Evolutionary conservation across 2,797 vertebrate species (phyloP).

Genomic region (Melanotaenia maccullochi): DNA sequence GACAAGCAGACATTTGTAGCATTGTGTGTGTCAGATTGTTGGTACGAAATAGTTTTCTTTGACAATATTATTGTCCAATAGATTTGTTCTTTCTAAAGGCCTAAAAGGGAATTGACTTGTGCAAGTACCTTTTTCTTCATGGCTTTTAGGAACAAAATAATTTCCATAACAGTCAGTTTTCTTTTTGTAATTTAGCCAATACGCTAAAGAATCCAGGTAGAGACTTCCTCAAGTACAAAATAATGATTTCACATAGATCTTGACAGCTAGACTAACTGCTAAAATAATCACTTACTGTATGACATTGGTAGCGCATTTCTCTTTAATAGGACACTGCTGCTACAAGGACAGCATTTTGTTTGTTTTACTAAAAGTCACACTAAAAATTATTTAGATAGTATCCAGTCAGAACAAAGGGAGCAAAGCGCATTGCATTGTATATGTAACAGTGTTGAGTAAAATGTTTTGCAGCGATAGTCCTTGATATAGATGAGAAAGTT

Average conservation of each 20-base stretch:
- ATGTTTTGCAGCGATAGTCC: background rate
- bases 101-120: slow-evolving; percentile 21
- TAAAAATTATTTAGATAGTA: background rate
- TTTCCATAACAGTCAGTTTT: slow-evolving; percentile 41
- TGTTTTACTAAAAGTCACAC: background rate
- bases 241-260: slow-evolving; percentile 10
- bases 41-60: slow-evolving; percentile 48
- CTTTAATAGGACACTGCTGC: background rate
- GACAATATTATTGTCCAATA: slow-evolving; percentile 54
- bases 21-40: slow-evolving; percentile 36
- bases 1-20: slow-evolving; percentile 25
- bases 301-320: slow-evolving; percentile 14
- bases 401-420: background rate
- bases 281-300: slow-evolving; percentile 1
- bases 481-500: background rate
- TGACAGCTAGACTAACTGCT: slow-evolving; percentile 10
- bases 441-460: no score
- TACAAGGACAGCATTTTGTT: slow-evolving; percentile 1
- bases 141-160: slow-evolving; percentile 23
- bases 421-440: no score
- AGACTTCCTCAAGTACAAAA: slow-evolving; percentile 29
- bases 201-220: slow-evolving; percentile 14
- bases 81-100: slow-evolving; percentile 42
- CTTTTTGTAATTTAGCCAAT: slow-evolving; percentile 25
- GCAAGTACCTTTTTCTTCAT: slow-evolving; percentile 17